Evolutionary conservation across 2,113 vertebrate genomes (phyloP).

Genomic region (Alouatta palliata): DNA sequence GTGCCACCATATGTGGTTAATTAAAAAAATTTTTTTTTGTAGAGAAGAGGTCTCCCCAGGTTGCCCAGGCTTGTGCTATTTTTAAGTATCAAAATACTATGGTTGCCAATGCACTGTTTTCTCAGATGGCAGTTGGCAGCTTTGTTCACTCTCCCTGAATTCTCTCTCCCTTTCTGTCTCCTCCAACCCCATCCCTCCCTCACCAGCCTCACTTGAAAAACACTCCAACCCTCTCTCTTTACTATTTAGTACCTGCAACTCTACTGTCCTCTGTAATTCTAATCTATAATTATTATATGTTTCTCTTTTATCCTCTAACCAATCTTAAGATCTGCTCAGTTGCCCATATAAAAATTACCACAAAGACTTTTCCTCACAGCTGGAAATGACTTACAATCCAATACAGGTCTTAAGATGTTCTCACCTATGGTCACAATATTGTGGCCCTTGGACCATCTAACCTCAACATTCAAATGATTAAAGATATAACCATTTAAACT

Average conservation of each 20-base stretch:
- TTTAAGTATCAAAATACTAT: slow-evolving; percentile 31
- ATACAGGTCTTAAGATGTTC: neutral
- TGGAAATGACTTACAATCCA: neutral
- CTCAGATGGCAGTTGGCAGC: neutral
- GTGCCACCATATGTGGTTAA: no score
- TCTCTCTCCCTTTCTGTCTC: neutral
- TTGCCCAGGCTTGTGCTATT: neutral
- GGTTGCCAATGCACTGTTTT: neutral
- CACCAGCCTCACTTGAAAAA: neutral
- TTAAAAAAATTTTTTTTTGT: no score
- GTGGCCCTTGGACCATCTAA: neutral
- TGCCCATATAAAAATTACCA: neutral
- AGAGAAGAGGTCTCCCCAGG: no score
- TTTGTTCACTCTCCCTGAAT: neutral
- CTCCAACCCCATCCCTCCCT: neutral
- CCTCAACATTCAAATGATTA: neutral
- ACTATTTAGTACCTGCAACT: neutral
- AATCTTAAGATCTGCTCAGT: neutral
- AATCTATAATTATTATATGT: neutral
- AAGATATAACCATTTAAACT: slow-evolving; percentile 5
- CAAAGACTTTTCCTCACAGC: neutral
- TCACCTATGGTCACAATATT: neutral
- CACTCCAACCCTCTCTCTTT: neutral
- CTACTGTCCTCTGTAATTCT: neutral
- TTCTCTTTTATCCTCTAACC: neutral